phyloP scores from a whole-genome alignment of 2,888 invertebrate species.

The Polydrusus pterygomalis region DNA sequence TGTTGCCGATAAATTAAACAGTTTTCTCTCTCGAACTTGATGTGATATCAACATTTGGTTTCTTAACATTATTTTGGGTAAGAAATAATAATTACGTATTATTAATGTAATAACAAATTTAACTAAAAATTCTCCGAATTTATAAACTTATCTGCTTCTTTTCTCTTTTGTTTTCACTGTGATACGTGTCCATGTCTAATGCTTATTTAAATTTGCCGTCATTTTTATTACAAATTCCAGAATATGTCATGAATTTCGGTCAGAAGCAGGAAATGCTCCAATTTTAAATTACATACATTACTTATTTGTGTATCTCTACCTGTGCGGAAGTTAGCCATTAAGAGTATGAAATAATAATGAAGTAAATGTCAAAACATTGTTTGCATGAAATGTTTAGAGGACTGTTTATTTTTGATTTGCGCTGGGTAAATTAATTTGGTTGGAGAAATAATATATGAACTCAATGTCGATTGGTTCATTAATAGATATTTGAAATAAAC shows the following conservation, averaged over 20 bases:
- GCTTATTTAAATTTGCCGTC: neutral
- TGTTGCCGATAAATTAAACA: too few species aligned
- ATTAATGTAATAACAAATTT: too few species aligned
- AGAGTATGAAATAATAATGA: conserved; percentile 16
- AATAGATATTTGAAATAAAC: neutral
- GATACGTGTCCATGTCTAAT: neutral
- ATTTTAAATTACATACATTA: neutral
- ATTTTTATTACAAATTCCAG: neutral
- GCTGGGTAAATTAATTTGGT: neutral
- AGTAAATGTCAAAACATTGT: neutral
- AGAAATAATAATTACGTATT: too few species aligned
- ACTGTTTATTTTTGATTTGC: neutral
- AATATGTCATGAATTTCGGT: neutral
- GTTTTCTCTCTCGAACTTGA: too few species aligned
- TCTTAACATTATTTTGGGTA: too few species aligned
- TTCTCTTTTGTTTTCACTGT: too few species aligned
- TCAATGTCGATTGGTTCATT: neutral
- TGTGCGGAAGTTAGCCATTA: neutral
- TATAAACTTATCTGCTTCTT: too few species aligned
- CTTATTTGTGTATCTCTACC: neutral
- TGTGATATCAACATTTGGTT: too few species aligned
- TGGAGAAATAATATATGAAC: neutral
- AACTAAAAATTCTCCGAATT: too few species aligned
- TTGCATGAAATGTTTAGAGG: neutral
- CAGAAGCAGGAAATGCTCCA: conserved; percentile 1